phyloP scores from a whole-genome alignment of 2,888 invertebrate genomes.

The Neoitamus cyanurus region DNA sequence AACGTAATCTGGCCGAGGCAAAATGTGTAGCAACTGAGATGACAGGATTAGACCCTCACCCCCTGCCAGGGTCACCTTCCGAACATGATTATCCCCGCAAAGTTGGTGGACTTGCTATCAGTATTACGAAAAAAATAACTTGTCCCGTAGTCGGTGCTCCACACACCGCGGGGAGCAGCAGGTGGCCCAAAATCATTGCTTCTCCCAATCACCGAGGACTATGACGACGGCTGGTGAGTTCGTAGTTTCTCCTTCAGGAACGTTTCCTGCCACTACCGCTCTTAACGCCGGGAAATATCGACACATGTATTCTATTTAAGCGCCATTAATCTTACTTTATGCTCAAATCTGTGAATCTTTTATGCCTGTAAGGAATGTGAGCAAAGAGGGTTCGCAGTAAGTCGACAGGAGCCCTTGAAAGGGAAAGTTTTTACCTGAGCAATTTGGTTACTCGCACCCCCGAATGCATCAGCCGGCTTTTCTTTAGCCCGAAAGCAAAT shows the following conservation, averaged over 20 bases:
- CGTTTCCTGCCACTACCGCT: not conserved
- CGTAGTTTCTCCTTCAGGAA: not conserved
- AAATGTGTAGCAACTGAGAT: not conserved
- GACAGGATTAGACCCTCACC: not conserved
- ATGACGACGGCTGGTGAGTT: not conserved
- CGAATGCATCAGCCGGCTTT: not conserved
- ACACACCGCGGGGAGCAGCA: not conserved
- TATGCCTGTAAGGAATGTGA: not conserved
- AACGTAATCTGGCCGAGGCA: not conserved
- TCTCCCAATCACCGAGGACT: not conserved
- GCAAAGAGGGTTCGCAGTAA: not conserved
- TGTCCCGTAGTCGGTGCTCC: not conserved
- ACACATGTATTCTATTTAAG: conserved; percentile 19
- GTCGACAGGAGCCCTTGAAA: not conserved
- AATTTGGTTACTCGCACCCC: not conserved
- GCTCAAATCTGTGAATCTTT: not conserved
- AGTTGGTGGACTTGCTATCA: not conserved
- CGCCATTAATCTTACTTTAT: conserved; percentile 24
- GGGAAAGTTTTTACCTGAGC: not conserved
- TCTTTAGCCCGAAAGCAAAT: not conserved
- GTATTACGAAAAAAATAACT: not conserved
- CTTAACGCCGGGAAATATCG: not conserved
- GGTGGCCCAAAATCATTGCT: not conserved
- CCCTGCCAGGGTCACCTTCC: not conserved
- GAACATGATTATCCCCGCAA: not conserved